Evolutionary conservation across 2,888 invertebrate genomes (phyloP).

Genomic region (Neoitamus cyanurus): DNA sequence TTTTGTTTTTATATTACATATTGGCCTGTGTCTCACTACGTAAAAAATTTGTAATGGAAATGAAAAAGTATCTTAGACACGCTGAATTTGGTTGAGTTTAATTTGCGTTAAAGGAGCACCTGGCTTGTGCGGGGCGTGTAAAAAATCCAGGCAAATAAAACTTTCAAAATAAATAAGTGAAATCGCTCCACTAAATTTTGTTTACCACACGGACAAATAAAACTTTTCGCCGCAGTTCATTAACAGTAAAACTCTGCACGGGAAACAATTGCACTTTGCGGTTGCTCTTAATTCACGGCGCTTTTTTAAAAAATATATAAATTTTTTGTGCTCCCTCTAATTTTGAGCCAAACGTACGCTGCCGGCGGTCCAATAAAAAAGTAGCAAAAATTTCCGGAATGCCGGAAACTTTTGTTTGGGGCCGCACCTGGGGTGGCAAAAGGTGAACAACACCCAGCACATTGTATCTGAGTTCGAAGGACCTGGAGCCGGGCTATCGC

Average conservation of each 20-base stretch:
- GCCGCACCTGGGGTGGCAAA: constrained; percentile 23
- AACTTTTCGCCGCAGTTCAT: constrained; percentile 53
- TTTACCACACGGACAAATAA: constrained; percentile 45
- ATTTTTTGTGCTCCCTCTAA: constrained; percentile 37
- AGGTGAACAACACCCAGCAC: not conserved
- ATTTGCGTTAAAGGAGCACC: not conserved
- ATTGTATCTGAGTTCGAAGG: not conserved
- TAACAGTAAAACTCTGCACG: constrained; percentile 47
- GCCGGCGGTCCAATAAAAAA: constrained; percentile 37
- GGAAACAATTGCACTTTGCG: constrained; percentile 59
- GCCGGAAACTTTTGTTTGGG: constrained; percentile 12
- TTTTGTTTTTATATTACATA: no score
- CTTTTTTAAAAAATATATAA: constrained; percentile 34
- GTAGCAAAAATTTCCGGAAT: constrained; percentile 35
- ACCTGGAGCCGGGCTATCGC: not conserved
- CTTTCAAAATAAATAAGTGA: constrained; percentile 31
- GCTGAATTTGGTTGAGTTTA: not conserved
- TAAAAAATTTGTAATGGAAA: not conserved
- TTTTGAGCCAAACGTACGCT: constrained; percentile 23
- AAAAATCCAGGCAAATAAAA: not conserved
- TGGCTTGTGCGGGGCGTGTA: not conserved
- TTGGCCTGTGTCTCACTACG: no score
- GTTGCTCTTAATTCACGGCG: constrained; percentile 65
- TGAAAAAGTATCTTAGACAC: not conserved
- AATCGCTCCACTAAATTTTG: constrained; percentile 43